phyloP scores from a whole-genome alignment of 2,888 invertebrate genomes.

The Autographa pulchrina region DNA sequence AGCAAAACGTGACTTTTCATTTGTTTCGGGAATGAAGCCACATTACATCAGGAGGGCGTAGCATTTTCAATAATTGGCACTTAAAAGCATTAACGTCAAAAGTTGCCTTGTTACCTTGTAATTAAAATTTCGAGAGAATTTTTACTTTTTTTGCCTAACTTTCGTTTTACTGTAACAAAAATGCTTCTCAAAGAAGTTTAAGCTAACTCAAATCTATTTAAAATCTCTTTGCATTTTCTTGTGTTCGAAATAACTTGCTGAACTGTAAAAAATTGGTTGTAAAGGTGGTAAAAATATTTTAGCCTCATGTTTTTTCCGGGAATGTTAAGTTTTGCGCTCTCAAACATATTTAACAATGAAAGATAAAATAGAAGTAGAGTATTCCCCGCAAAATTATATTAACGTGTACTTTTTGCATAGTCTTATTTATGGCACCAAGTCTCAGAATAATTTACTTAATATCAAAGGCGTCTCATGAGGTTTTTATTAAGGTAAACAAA shows the following conservation, averaged over 20 bases:
- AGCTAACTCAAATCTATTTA: constrained; percentile 16
- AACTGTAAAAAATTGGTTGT: constrained; percentile 14
- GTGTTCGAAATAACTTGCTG: constrained; percentile 12
- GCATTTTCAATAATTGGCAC: constrained; percentile 59
- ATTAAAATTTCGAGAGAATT: constrained; percentile 52
- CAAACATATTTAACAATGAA: constrained; percentile 10
- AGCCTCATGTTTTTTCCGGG: background rate
- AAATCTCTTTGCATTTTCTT: constrained; percentile 16
- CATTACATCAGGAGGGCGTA: constrained; percentile 20
- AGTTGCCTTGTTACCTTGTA: constrained; percentile 57
- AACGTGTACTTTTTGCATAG: constrained; percentile 19
- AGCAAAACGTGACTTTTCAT: constrained; percentile 35
- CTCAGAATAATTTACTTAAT: constrained; percentile 27
- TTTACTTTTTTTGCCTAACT: constrained; percentile 40
- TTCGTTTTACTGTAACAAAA: constrained; percentile 33
- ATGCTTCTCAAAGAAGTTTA: constrained; percentile 25
- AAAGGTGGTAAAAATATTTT: background rate
- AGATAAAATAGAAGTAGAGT: constrained; percentile 11
- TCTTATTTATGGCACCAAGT: constrained; percentile 17
- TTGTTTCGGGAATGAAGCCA: constrained; percentile 29
- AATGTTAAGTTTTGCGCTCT: background rate
- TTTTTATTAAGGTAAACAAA: constrained; percentile 18
- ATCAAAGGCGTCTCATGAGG: constrained; percentile 29
- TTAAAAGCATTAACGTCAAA: constrained; percentile 53
- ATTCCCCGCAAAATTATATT: constrained; percentile 7